Evolutionary conservation across 2,888 invertebrate species (phyloP).

Genomic region (Noctua fimbriata): DNA sequence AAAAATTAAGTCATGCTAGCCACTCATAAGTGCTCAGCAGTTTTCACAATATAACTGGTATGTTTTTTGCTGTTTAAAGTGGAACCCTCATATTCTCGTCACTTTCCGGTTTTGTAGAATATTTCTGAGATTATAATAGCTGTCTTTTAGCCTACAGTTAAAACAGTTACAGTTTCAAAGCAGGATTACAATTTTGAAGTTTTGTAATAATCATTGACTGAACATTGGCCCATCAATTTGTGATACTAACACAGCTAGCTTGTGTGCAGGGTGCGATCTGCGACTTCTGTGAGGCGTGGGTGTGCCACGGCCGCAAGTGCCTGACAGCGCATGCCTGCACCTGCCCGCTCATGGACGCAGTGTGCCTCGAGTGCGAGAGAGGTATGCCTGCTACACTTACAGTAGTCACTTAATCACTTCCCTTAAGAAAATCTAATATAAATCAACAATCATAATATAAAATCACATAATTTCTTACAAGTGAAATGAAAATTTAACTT

Average conservation of each 20-base stretch:
- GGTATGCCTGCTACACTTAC: conserved; percentile 75
- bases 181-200: not conserved
- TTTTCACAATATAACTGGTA: not conserved
- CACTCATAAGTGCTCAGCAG: not conserved
- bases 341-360: conserved; percentile 96
- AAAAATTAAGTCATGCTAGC: not conserved
- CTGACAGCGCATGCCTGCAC: conserved; percentile 97
- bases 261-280: conserved; percentile 96
- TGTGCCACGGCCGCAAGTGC: conserved; percentile 98
- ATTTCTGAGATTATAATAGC: not conserved
- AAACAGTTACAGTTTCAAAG: not conserved
- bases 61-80: not conserved
- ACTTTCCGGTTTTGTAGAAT: not conserved
- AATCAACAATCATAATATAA: not conserved
- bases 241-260: not conserved
- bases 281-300: conserved; percentile 99
- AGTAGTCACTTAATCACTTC: not conserved
- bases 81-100: not conserved
- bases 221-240: not conserved
- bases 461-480: not conserved
- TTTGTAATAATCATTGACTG: not conserved
- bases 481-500: too few species aligned
- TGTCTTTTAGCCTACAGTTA: too few species aligned
- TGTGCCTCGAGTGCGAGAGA: conserved; percentile 97
- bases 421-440: not conserved